Percentiles rank a stretch among this genome's conserved stretches.
phyloP scores from a whole-genome alignment of 2,113 vertebrate species.

The Pseudois nayaur region DNA sequence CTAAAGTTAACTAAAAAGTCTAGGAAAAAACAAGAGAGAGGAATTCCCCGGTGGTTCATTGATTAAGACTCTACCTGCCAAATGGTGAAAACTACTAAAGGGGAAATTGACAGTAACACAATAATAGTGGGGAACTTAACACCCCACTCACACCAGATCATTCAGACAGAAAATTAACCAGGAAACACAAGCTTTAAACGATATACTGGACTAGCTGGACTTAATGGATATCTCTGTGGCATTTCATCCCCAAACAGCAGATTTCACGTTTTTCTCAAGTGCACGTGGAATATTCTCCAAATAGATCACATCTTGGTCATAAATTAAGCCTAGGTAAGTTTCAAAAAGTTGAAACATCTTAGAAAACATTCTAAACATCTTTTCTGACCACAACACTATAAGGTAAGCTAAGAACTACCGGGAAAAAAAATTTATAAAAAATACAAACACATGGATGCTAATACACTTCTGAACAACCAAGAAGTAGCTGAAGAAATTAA shows the following conservation, averaged over 20 bases:
- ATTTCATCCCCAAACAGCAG: background rate
- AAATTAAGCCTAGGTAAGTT: background rate
- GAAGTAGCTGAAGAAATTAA: background rate
- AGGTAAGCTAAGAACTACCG: background rate
- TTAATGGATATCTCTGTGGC: rapidly evolving
- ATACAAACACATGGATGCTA: background rate
- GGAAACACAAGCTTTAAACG: background rate
- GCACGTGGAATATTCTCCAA: background rate
- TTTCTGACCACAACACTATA: background rate
- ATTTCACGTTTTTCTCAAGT: background rate
- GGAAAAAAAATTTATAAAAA: background rate
- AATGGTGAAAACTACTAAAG: background rate
- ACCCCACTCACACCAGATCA: background rate
- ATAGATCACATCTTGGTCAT: background rate
- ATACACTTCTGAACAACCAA: background rate
- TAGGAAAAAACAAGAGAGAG: background rate
- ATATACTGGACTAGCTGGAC: background rate
- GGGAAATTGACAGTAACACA: background rate
- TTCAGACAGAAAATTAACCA: background rate
- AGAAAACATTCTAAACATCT: background rate
- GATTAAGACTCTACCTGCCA: background rate
- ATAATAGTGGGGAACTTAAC: background rate
- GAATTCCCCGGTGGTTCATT: background rate
- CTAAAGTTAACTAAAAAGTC: background rate
- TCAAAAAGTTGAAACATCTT: background rate